Evolutionary conservation across 2,888 invertebrate species (phyloP), one percentile per base, ranked within the genome.

Genomic region (Ischnura elegans): DNA sequence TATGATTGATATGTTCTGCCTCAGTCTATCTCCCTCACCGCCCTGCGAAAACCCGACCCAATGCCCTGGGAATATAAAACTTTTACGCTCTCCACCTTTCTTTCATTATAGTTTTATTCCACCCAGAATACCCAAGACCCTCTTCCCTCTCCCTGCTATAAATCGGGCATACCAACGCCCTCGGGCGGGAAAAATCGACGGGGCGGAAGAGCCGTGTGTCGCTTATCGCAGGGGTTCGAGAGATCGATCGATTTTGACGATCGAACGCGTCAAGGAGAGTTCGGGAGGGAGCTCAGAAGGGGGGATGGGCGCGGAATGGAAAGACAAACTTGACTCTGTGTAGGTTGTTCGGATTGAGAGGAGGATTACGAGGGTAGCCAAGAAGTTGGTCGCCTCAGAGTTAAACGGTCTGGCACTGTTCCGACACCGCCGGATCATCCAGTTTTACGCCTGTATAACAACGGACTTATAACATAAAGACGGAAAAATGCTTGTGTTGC

Each of bases 1-100:
- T n/a, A 46, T 86, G 86, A 86, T 86, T 86, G 86, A 86, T 86
- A 86, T n/a, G 86, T 10, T 86, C n/a, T 36, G 36, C 43, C 42
- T 43, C 45, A 4, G 6, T 4, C 42, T 16, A 19, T 85, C 19
- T 43, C 21, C 85, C 36, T 43, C 85, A 8, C 36, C 66, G 0
- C 66, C 10, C 66, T 36, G 21, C 61, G 3, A n/a, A 61, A 76
- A 16, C 2, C 61, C 61, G 5, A 10, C 61, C 25, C 61, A 61
- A 76, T 51, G 19, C 51, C 51, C 8, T 6, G 36, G 10, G 29
- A 10, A 13, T 8, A 36, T 76, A 25, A 76, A 76, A 29, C 36
- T 36, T 36, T 36, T 36, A 36, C n/a, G 13, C 36, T n/a, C 76
- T 25, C 76, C 10, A 29, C 36, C 76, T 36, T 25, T 76, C 76